A percentile compares a stretch with the other conserved stretches of the same genome.
Conservation (phyloP, 92 coral and sea anemone species). For the Meandrina meandrites region DNA sequence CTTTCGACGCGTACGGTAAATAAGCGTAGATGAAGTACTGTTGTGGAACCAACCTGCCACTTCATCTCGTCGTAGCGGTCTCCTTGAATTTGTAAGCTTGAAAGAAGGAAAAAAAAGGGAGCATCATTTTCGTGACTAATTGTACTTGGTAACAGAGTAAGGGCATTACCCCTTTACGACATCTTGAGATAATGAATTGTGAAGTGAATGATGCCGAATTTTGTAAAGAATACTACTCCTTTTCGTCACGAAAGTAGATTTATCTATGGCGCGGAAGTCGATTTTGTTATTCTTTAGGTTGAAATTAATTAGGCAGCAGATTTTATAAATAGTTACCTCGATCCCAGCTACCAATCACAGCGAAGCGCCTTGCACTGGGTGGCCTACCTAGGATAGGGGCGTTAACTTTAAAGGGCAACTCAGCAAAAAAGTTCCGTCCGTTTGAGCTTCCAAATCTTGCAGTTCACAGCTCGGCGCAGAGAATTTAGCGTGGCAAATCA, state of each 20-base stretch:
- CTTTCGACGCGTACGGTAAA: background rate
- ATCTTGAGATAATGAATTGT: background rate
- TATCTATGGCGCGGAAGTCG: slow-evolving; percentile 39
- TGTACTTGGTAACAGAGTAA: no score
- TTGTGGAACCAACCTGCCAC: background rate
- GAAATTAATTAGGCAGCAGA: background rate
- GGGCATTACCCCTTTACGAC: background rate
- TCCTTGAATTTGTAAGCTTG: background rate
- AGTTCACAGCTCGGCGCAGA: slow-evolving; percentile 3
- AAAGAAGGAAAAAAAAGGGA: background rate
- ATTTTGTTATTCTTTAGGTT: background rate
- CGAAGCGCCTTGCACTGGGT: background rate
- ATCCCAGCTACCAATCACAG: slow-evolving; percentile 28
- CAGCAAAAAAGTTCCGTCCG: background rate
- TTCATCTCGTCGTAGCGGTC: background rate
- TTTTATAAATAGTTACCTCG: slow-evolving; percentile 13
- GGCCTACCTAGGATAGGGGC: slow-evolving; percentile 6
- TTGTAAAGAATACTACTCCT: background rate
- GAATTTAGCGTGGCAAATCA: background rate
- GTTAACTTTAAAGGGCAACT: slow-evolving; percentile 28
- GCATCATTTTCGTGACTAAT: background rate
- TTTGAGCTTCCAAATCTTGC: background rate
- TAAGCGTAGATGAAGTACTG: background rate
- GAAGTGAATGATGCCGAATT: background rate
- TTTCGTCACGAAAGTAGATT: slow-evolving; percentile 11